Base-by-base conservation (phyloP, 1,140 invertebrate species). In the Mylabris phalerata region DNA sequence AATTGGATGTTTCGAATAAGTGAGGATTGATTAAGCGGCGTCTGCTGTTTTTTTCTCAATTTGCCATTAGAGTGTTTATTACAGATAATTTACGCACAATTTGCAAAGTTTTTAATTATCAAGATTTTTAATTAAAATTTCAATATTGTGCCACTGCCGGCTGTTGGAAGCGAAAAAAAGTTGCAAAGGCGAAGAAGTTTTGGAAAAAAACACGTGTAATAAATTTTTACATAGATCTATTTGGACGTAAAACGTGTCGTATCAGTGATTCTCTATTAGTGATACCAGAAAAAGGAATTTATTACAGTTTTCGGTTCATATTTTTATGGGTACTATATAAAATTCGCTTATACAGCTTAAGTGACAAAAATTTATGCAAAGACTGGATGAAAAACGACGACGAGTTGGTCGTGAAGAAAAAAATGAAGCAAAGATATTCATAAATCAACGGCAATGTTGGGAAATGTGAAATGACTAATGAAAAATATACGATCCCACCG, bases 311-410 rank as follows among this genome's bases (percentile, higher is more conserved):
- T 62, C 59, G 56, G 57, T 59, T 48, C 51, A 50, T 27, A 62
- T 59, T 62, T 62, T 62, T 62, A 62, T 59, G 51, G 48, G 57
- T 32, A 55, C 56, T 44, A 59, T 62, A 62, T 62, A 62, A 62
- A 62, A 62, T 62, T 62, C 60, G 60, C 57, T 62, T 62, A 62
- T 62, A 57, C 59, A 57, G 60, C 57, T 59, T 62, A 62, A 62
- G 60, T 59, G 60, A 62, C 60, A 62, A 55, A 47, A 62, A 62
- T 62, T 62, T 62, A 62, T 62, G 60, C 60, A 62, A 62, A 55
- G 57, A 44, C 52, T 40, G 52, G 51, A 59, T 56, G 60, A 62
- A 51, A 62, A 62, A 62, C 57, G 60, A 24, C 39, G 25, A 45
- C 56, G 56, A 19, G 19, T 19, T 19, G 19, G 19, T 19, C 19